phyloP scores from a whole-genome alignment of 1,140 invertebrate species.

The Trinorchestia longiramus region DNA sequence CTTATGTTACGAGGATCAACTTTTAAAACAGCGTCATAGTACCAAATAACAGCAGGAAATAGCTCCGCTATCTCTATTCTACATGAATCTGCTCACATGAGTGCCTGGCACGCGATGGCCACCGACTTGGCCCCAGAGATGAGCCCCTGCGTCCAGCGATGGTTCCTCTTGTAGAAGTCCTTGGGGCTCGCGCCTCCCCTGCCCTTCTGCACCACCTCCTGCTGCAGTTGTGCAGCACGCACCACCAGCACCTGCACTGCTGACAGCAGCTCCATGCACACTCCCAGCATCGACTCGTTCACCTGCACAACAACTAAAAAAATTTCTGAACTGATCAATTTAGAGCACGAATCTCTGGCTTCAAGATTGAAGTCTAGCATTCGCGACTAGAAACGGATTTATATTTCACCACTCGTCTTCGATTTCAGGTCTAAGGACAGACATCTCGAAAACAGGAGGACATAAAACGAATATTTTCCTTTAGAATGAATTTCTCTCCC shows the following conservation, averaged over 20 bases:
- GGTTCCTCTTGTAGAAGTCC: conserved; percentile 98
- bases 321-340: not conserved
- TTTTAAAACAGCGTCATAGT: too few relatives aligned
- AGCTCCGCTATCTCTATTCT: too few relatives aligned
- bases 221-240: conserved; percentile 88
- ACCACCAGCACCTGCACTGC: conserved; percentile 90
- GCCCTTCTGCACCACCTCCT: conserved; percentile 90
- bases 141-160: conserved; percentile 98
- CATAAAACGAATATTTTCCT: not conserved
- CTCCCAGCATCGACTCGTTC: conserved; percentile 96
- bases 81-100: conserved; percentile 92
- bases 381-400: not conserved
- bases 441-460: not conserved
- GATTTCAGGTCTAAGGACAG: not conserved
- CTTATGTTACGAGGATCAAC: too few relatives aligned
- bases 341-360: not conserved
- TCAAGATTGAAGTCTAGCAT: not conserved
- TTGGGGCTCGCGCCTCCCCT: conserved; percentile 75
- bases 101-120: conserved; percentile 91
- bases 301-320: conserved; percentile 76
- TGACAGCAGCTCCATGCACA: conserved; percentile 94
- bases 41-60: too few relatives aligned
- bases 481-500: not conserved
- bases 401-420: not conserved
- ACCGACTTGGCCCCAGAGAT: conserved; percentile 98